Evolutionary conservation across 1,140 invertebrate species (phyloP).

Genomic region (Cydia amplana): DNA sequence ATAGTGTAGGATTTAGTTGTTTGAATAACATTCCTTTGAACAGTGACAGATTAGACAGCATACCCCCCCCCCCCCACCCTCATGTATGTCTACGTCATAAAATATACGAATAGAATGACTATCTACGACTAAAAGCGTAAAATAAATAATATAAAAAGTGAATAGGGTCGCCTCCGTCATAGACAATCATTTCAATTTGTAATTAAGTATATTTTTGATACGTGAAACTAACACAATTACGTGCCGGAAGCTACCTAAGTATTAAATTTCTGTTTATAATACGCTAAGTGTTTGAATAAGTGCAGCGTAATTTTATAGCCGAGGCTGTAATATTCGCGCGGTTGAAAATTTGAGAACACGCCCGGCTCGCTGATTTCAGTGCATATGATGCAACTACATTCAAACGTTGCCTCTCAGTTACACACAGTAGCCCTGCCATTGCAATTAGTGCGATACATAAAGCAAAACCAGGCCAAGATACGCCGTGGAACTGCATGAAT

Average conservation of each 20-base stretch:
- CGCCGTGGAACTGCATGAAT: neutral
- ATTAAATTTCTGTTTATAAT: neutral
- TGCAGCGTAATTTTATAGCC: conserved; percentile 10
- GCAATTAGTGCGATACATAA: conserved; percentile 24
- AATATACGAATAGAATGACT: neutral
- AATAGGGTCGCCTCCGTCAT: too few species aligned
- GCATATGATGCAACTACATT: neutral
- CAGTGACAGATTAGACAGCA: conserved; percentile 28
- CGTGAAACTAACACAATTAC: neutral
- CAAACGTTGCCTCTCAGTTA: conserved; percentile 3
- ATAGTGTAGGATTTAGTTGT: conserved; percentile 58
- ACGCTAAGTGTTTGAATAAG: conserved; percentile 2
- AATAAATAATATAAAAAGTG: too few species aligned
- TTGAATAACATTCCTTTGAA: conserved; percentile 53
- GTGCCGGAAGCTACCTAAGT: neutral
- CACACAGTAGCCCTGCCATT: conserved; percentile 8
- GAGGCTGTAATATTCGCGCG: neutral
- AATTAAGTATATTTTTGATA: neutral
- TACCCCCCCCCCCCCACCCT: neutral
- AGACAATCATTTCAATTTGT: neutral
- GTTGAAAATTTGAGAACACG: conserved; percentile 15
- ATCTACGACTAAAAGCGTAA: too few species aligned
- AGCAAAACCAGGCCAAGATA: conserved; percentile 14
- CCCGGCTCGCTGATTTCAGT: neutral
- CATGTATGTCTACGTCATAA: neutral